Evolutionary conservation across 2,797 vertebrate species (phyloP), one percentile per base, ranked within the genome.

Genomic region (Gouania willdenowi): DNA sequence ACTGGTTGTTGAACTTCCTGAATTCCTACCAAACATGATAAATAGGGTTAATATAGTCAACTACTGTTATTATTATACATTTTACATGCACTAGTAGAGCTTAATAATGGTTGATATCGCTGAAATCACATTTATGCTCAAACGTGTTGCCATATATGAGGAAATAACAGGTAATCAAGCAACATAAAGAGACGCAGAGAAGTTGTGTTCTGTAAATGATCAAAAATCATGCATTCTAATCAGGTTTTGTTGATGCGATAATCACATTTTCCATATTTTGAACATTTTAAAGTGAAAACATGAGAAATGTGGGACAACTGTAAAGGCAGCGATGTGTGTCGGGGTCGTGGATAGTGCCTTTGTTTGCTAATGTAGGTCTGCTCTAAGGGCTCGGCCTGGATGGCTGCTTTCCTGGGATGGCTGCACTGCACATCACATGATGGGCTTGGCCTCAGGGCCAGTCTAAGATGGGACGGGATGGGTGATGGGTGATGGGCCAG

Each of bases 281-380:
- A n/a, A 26, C 14, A 53, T 41, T 36, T 30, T 18, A 19, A 34
- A 36, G 11, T 11, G 26, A 19, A 22, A 4, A 45, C 9, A 35
- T 59, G 39, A 8, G 26, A 73, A 41, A 61, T 65, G 54, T 38
- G 54, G 62, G 59, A 49, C 44, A n/a, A 27, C 47, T 11, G 10
- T 6, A 45, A 48, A 55, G 48, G 55, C 55, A 42, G 28, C n/a
- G 46, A 34, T 5, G 31, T 12, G 7, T 13, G 0, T 35, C 8
- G 30, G 20, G 26, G 47, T 45, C 3, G 5, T 27, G 48, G 45
- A 59, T 51, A 7, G 49, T 5, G 58, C 52, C 79, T 83, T 83
- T 83, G 76, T 84, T 67, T 51, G 51, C 63, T 69, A 77, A 84
- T 79, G 74, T 84, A 84, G 85, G 79, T 80, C 81, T 75, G 31